Percentiles rank a stretch among this genome's conserved stretches.
These are phyloP conservation scores for Balearica regulorum DNA, from an alignment of 2,797 vertebrate genomes.

Conservation along the genomic window DNA sequence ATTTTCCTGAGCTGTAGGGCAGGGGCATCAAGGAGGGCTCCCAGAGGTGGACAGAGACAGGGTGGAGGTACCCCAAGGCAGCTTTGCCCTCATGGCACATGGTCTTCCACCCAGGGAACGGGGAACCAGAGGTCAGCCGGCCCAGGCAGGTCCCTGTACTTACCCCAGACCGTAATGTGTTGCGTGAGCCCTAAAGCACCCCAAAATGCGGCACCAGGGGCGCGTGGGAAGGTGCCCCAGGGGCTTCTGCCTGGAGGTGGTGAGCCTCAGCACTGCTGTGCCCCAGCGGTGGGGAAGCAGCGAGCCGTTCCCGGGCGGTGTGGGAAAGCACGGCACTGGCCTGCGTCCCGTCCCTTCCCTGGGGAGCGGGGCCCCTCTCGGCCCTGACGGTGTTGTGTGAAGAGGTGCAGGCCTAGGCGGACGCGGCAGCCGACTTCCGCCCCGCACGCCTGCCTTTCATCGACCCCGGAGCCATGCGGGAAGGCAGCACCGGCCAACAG, in stretches of 20 bases:
- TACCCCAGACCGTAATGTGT: accelerated
- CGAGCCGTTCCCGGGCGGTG: accelerated
- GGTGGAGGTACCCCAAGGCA: neutral
- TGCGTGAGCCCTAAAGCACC: neutral
- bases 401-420: neutral
- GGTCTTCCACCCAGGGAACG: neutral
- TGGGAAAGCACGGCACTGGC: accelerated
- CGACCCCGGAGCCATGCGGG: neutral
- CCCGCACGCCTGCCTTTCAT: neutral
- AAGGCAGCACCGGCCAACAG: neutral
- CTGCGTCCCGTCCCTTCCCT: accelerated
- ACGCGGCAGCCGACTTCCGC: accelerated
- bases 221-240: neutral
- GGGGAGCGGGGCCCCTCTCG: neutral
- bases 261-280: neutral
- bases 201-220: neutral
- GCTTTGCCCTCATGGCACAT: neutral
- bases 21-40: accelerated
- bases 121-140: neutral
- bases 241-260: accelerated
- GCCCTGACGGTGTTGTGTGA: neutral
- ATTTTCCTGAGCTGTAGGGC: neutral
- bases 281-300: neutral
- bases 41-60: accelerated
- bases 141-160: neutral